Evolutionary conservation across 1,140 invertebrate genomes (phyloP).

Genomic region (Hyposmocoma kahamanoa): DNA sequence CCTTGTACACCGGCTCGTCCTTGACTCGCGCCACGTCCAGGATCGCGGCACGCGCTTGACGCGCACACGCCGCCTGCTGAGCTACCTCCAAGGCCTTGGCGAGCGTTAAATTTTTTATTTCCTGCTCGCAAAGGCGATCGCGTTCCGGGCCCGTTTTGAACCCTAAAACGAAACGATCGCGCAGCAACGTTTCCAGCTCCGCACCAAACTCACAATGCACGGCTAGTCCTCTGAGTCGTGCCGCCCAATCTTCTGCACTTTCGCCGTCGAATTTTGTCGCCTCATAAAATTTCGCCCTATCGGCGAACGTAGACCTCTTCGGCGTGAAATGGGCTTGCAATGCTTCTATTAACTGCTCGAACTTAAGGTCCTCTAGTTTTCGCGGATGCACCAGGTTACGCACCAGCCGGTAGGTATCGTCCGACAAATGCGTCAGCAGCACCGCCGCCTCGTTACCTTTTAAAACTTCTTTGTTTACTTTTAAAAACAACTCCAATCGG

Average conservation of each 20-base stretch:
- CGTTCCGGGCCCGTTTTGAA: background rate
- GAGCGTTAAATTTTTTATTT: background rate
- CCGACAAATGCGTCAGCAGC: constrained; percentile 1
- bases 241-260: constrained; percentile 6
- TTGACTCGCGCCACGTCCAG: background rate
- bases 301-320: background rate
- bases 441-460: background rate
- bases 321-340: constrained; percentile 6
- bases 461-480: background rate
- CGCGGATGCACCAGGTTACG: constrained; percentile 1
- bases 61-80: background rate
- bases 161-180: constrained; percentile 7
- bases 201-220: constrained; percentile 4
- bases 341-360: background rate
- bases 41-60: background rate
- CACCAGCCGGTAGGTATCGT: background rate
- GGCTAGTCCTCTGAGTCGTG: constrained; percentile 1
- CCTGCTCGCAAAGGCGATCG: background rate
- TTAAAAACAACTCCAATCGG: background rate
- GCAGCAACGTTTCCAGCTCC: background rate
- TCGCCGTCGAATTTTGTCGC: background rate
- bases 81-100: background rate
- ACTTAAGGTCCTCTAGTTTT: background rate
- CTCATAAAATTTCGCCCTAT: constrained; percentile 3
- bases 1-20: constrained; percentile 2